Percentiles rank a stretch among this genome's conserved stretches.
These are phyloP conservation scores for Limnephilus rhombicus DNA, from an alignment of 2,888 invertebrate species.

Conservation along the genomic window DNA sequence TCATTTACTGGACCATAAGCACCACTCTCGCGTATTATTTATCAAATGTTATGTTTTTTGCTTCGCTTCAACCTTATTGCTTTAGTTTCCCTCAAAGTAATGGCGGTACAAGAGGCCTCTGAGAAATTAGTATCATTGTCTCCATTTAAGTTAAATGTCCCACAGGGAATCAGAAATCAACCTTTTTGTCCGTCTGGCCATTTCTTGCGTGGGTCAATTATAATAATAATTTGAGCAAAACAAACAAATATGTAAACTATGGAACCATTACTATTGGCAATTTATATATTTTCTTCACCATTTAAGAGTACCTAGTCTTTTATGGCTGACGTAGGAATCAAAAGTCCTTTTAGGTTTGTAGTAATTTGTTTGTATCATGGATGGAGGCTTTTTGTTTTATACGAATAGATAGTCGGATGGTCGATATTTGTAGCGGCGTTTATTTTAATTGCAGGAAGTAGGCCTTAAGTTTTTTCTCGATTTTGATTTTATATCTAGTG, in stretches of 20 bases:
- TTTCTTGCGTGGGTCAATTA: background rate
- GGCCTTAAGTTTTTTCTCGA: too few relatives aligned
- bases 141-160: background rate
- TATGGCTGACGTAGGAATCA: background rate
- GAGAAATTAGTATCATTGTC: background rate
- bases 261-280: background rate
- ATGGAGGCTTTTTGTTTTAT: background rate
- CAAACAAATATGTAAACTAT: background rate
- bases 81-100: background rate
- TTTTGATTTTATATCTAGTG: too few relatives aligned
- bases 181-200: background rate
- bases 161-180: background rate
- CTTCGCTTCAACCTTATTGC: background rate
- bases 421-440: background rate
- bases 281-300: background rate
- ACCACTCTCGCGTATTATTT: background rate
- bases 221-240: background rate
- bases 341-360: background rate
- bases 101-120: background rate
- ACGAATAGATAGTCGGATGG: background rate
- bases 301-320: background rate
- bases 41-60: background rate
- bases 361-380: background rate
- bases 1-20: background rate
- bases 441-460: too few relatives aligned